A percentile compares a stretch with the other conserved stretches of the same genome.
Evolutionary conservation across 2,888 invertebrate genomes (phyloP).

Genomic region (Taenaris catops): DNA sequence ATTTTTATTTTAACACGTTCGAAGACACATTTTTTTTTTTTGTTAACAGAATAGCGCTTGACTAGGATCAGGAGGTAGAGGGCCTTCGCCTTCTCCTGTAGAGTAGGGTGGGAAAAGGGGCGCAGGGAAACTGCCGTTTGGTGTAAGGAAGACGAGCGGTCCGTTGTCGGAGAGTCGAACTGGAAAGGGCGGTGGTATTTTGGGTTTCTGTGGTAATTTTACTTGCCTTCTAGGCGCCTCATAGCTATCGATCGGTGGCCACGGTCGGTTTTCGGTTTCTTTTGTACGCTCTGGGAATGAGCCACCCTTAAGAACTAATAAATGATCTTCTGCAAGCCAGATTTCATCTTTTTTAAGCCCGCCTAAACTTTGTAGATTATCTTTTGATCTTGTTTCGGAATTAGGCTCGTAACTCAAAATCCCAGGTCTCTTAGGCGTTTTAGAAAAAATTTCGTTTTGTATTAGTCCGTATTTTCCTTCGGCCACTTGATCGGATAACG

Average conservation of each 20-base stretch:
- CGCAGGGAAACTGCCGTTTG: conserved; percentile 87
- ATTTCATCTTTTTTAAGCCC: conserved; percentile 92
- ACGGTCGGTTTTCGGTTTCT: conserved; percentile 69
- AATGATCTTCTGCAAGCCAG: conserved; percentile 94
- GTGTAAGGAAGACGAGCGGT: conserved; percentile 92
- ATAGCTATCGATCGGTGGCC: conserved; percentile 92
- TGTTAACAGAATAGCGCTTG: too few relatives aligned
- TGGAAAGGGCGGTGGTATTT: conserved; percentile 96
- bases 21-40: too few relatives aligned
- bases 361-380: conserved; percentile 88
- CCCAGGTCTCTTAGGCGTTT: conserved; percentile 86
- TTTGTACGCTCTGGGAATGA: conserved; percentile 80
- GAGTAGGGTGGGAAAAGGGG: conserved; percentile 83
- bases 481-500: conserved; percentile 92
- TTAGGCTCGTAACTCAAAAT: conserved; percentile 90
- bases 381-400: conserved; percentile 87
- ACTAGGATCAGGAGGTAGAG: conserved; percentile 70
- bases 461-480: conserved; percentile 95
- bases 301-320: conserved; percentile 90
- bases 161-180: conserved; percentile 92
- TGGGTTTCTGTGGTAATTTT: conserved; percentile 89
- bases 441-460: conserved; percentile 89
- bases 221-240: conserved; percentile 91
- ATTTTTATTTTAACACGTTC: too few relatives aligned
- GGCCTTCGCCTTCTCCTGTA: conserved; percentile 80